phyloP scores from a whole-genome alignment of 2,888 invertebrate species.

The Xylocampa areola region DNA sequence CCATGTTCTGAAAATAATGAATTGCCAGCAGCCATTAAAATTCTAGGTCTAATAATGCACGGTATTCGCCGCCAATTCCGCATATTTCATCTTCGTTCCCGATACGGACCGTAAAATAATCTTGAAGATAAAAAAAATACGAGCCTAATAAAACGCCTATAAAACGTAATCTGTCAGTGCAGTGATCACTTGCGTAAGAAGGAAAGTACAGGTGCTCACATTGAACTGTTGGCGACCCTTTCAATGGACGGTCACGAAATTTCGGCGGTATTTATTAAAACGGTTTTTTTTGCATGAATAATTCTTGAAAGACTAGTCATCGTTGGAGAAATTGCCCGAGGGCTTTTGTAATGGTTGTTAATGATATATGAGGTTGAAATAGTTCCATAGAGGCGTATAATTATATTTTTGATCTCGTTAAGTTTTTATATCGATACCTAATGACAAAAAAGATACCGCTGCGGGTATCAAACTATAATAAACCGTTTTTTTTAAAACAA shows the following conservation, averaged over 20 bases:
- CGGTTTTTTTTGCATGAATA: conserved; percentile 15
- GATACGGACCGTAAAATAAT: conserved; percentile 51
- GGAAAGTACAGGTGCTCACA: conserved; percentile 48
- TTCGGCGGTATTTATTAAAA: conserved; percentile 7
- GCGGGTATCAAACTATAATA: too few relatives aligned
- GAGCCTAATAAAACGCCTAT: conserved; percentile 37
- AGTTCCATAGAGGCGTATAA: neutral
- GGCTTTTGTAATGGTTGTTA: conserved; percentile 9
- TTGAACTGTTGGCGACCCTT: conserved; percentile 22
- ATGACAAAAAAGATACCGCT: too few relatives aligned
- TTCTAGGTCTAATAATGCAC: conserved; percentile 52
- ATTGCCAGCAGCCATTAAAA: conserved; percentile 46
- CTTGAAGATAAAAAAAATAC: conserved; percentile 50
- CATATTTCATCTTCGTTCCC: conserved; percentile 56
- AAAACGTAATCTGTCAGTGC: conserved; percentile 47
- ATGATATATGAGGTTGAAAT: conserved; percentile 6
- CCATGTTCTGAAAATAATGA: conserved; percentile 24
- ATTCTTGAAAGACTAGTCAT: conserved; percentile 5
- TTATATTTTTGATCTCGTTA: conserved; percentile 9
- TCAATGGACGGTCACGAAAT: conserved; percentile 12
- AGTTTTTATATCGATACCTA: neutral
- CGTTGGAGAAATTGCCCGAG: conserved; percentile 5
- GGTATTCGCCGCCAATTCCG: conserved; percentile 46
- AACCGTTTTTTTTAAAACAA: too few relatives aligned
- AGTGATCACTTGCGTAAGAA: conserved; percentile 41